Evolutionary conservation across 2,113 vertebrate genomes (phyloP).

Genomic region (Leptobrachium ailaonicum): DNA sequence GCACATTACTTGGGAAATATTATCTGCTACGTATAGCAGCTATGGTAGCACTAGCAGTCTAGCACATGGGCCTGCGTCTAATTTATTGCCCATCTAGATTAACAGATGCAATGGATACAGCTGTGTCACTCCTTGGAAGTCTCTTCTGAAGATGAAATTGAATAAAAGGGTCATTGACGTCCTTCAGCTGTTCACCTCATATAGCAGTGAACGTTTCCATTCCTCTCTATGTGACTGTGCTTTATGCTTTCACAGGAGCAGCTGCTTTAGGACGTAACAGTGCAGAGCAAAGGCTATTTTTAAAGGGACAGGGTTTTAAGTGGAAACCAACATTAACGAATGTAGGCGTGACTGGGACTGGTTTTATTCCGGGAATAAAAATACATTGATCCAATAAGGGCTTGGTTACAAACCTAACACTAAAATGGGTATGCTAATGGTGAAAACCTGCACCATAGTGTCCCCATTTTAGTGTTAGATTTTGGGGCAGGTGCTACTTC

Average conservation of each 20-base stretch:
- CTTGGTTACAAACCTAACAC: too few species aligned
- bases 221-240: background rate
- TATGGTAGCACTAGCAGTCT: too few species aligned
- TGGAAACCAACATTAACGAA: background rate
- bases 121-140: too few species aligned
- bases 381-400: too few species aligned
- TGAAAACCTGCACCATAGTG: too few species aligned
- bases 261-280: background rate
- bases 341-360: too few species aligned
- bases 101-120: background rate
- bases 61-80: background rate
- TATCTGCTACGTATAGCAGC: too few species aligned
- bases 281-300: background rate
- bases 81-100: background rate
- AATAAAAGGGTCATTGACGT: background rate
- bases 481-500: too few species aligned
- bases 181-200: background rate
- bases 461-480: too few species aligned
- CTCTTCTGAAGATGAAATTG: background rate
- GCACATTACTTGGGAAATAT: too few species aligned
- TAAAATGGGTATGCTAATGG: too few species aligned
- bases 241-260: background rate
- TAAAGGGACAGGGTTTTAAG: background rate
- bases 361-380: too few species aligned
- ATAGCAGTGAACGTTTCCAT: background rate